Evolutionary conservation across 1,140 invertebrate genomes (phyloP), one percentile per base, ranked within the genome.

Genomic region (Ridgeia piscesae): DNA sequence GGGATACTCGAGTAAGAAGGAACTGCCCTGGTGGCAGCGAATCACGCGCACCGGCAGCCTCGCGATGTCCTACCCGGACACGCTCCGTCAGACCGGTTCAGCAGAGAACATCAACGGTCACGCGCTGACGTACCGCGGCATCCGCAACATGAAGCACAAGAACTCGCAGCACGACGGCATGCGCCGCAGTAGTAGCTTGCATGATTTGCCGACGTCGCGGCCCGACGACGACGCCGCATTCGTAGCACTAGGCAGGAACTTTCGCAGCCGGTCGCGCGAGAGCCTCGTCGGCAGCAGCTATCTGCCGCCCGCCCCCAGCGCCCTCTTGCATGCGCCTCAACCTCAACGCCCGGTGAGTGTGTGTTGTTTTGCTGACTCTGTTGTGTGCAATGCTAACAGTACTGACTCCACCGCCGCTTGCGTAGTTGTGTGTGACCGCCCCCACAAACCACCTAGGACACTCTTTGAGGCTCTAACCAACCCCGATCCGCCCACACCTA

Each of bases 111-210:
- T 77, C 2, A 77, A 77, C 2, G 58, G 58, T 77, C 58, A 31
- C 4, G 58, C 94, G 91, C 92, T 93, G 11, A 95, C 95, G 0
- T 95, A 95, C 92, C 93, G 94, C 58, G 95, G 95, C 35, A 95
- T 95, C 11, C 94, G 95, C 34, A 95, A 94, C 93, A 93, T 95
- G 92, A 95, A 95, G 92, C 95, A 95, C 93, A 94, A 94, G 90
- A 94, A 94, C 92, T 93, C 94, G 77, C 94, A 95, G 91, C 94
- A 94, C 42, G 95, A 96, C 33, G 95, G 95, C 6, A 92, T 96
- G 34, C 92, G 95, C 35, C 95, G 95, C 92, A 96, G 95, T 92
- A 95, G 94, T 92, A 95, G 95, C 92, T 92, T 95, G 91, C 95
- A 95, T 92, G 95, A 96, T 91, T 89, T 96, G 35, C 94, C 95